phyloP scores from a whole-genome alignment of 2,888 invertebrate genomes.

The Elegia similella region DNA sequence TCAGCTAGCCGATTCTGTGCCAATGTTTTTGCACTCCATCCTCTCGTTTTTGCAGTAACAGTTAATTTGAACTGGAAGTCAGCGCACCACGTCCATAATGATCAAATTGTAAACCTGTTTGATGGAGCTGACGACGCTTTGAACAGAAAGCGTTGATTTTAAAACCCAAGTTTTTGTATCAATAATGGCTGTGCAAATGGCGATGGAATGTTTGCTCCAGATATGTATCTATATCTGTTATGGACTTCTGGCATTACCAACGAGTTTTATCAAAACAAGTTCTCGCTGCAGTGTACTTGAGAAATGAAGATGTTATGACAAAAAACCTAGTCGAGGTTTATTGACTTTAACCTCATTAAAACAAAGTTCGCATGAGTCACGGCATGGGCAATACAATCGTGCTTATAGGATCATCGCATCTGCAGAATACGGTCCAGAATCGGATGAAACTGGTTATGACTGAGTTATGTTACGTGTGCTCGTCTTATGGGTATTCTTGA shows the following conservation, averaged over 20 bases:
- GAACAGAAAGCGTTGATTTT: constrained; percentile 5
- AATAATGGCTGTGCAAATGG: constrained; percentile 4
- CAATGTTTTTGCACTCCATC: neutral
- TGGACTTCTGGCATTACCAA: constrained; percentile 7
- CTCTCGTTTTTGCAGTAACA: neutral
- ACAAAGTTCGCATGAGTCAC: constrained; percentile 55
- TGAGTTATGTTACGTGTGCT: constrained; percentile 31
- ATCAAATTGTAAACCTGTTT: constrained; percentile 27
- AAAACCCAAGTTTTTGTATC: constrained; percentile 8
- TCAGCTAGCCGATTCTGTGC: neutral
- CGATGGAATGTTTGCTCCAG: constrained; percentile 8
- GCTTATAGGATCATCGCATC: constrained; percentile 42
- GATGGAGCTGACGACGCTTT: neutral
- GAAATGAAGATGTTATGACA: constrained; percentile 19
- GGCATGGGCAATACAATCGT: constrained; percentile 35
- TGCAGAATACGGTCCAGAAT: constrained; percentile 40
- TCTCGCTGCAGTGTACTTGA: constrained; percentile 14
- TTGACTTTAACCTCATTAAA: constrained; percentile 53
- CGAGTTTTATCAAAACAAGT: constrained; percentile 14
- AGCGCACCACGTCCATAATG: constrained; percentile 13
- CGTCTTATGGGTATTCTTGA: constrained; percentile 39
- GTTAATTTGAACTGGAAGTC: constrained; percentile 21
- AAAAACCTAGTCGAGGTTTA: constrained; percentile 46
- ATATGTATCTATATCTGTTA: constrained; percentile 6
- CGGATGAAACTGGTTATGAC: constrained; percentile 39